Percentiles rank a stretch among this genome's conserved stretches.
Evolutionary conservation across 2,888 invertebrate genomes (phyloP).

Genomic region (Flabesymbios commensalis): DNA sequence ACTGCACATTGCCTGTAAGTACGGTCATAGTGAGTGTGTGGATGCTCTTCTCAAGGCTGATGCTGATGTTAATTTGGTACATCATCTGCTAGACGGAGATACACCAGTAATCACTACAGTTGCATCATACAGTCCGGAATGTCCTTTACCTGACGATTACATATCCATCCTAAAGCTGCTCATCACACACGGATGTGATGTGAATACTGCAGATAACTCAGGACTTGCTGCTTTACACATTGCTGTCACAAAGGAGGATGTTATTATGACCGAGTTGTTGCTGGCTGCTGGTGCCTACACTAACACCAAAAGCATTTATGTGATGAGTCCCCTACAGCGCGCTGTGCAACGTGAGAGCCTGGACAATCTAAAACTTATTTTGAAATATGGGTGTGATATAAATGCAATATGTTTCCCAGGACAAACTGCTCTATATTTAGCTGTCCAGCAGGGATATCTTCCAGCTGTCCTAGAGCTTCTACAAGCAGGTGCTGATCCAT

Average conservation of each 20-base stretch:
- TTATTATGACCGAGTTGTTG: constrained; percentile 10
- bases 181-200: constrained; percentile 7
- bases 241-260: constrained; percentile 15
- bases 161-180: constrained; percentile 7
- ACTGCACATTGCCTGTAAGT: constrained; percentile 18
- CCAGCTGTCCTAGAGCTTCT: constrained; percentile 16
- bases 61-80: constrained; percentile 8
- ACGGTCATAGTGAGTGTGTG: constrained; percentile 9
- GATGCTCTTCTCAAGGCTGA: constrained; percentile 10
- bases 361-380: constrained; percentile 1
- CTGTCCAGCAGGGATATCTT: constrained; percentile 6
- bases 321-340: neutral
- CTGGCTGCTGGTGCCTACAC: constrained; percentile 12
- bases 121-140: neutral
- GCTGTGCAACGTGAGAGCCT: neutral
- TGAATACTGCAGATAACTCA: constrained; percentile 12
- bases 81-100: neutral
- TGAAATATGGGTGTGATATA: constrained; percentile 14
- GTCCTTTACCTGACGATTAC: neutral
- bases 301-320: neutral
- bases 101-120: constrained; percentile 1
- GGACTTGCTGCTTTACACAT: constrained; percentile 18
- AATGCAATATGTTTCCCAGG: constrained; percentile 1
- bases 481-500: constrained; percentile 11
- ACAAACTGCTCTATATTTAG: constrained; percentile 8